These are phyloP conservation scores for Amorpha juglandis DNA, from an alignment of 2,888 invertebrate genomes.

Conservation along the genomic window DNA sequence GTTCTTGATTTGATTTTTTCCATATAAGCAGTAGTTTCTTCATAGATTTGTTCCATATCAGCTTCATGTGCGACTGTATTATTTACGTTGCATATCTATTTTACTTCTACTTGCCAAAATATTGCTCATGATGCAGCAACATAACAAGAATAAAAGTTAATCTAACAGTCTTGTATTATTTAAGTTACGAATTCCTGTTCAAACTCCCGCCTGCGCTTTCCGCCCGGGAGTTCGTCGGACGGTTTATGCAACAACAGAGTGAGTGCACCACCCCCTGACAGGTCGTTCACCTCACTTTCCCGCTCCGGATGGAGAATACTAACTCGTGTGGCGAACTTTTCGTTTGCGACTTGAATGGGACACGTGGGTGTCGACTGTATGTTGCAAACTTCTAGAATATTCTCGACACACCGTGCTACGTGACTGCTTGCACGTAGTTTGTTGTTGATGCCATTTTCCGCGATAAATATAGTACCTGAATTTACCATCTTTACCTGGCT, in stretches of 20 bases:
- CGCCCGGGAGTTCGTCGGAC: constrained; percentile 52
- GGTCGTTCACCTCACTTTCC: constrained; percentile 68
- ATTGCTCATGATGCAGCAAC: not conserved
- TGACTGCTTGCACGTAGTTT: constrained; percentile 17
- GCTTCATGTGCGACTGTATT: too few relatives aligned
- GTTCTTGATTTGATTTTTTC: not conserved
- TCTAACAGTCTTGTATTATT: constrained; percentile 19
- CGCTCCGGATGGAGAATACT: constrained; percentile 47
- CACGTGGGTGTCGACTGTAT: constrained; percentile 63
- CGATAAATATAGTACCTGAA: not conserved
- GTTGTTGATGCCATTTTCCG: not conserved
- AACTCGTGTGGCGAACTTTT: constrained; percentile 62
- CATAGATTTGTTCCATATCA: too few relatives aligned
- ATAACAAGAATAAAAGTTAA: constrained; percentile 17
- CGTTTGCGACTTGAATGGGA: constrained; percentile 63
- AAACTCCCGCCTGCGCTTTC: constrained; percentile 16
- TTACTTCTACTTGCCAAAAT: not conserved
- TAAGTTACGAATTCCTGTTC: constrained; percentile 24
- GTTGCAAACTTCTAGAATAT: constrained; percentile 33
- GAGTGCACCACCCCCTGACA: constrained; percentile 61
- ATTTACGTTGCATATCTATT: not conserved
- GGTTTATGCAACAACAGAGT: constrained; percentile 65
- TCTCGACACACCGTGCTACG: constrained; percentile 38
- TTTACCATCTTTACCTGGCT: not conserved
- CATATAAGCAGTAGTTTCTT: too few relatives aligned